Evolutionary conservation across 64 coral and sea anemone genomes (phyloP).

Genomic region (Catalaphyllia jardinei): DNA sequence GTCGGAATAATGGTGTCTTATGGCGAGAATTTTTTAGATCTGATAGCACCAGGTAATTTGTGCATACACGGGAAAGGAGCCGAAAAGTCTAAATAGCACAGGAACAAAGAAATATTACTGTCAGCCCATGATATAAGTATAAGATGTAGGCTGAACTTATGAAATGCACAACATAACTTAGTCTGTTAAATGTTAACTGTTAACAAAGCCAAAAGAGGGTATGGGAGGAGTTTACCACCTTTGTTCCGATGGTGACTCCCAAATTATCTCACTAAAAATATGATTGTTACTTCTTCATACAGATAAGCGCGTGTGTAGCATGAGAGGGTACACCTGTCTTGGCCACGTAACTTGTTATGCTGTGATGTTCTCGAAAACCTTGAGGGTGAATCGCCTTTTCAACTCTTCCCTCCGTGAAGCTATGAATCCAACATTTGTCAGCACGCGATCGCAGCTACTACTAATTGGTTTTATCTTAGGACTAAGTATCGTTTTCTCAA

Average conservation of each 20-base stretch:
- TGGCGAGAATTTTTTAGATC: not conserved
- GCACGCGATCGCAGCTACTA: slow-evolving; percentile 8
- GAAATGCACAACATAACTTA: too few relatives aligned
- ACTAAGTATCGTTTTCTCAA: not conserved
- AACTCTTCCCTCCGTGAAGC: slow-evolving; percentile 9
- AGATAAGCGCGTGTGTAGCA: slow-evolving; percentile 4
- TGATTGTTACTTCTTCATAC: not conserved
- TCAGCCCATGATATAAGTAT: too few relatives aligned
- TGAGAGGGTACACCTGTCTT: slow-evolving; percentile 3
- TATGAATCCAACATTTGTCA: slow-evolving; percentile 22
- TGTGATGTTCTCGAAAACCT: slow-evolving; percentile 25
- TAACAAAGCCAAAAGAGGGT: too few relatives aligned
- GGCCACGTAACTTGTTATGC: slow-evolving; percentile 3
- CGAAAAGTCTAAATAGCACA: too few relatives aligned
- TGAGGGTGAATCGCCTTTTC: slow-evolving; percentile 37
- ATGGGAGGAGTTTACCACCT: too few relatives aligned
- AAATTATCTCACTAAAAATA: not conserved
- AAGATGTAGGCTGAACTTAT: too few relatives aligned
- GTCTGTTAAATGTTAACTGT: too few relatives aligned
- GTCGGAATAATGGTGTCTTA: slow-evolving; percentile 19
- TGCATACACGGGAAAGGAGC: not conserved
- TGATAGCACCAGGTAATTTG: slow-evolving; percentile 19
- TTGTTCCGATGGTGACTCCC: too few relatives aligned
- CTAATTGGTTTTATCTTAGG: not conserved
- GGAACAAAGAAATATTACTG: too few relatives aligned